Conservation (phyloP, 2,113 vertebrate genomes). For the Panthera uncia region DNA sequence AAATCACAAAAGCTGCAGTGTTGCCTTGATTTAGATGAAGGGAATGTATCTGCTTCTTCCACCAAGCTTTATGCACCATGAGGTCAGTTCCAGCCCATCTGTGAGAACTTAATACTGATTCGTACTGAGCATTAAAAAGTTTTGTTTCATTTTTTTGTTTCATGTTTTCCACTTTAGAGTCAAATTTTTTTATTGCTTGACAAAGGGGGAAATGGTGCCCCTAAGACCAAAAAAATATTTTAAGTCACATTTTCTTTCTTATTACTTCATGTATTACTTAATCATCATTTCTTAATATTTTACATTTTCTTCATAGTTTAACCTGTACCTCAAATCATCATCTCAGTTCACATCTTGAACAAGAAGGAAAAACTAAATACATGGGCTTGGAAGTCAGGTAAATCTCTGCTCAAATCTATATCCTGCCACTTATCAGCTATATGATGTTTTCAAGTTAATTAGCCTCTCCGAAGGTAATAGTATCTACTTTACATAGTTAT, state of each 20-base stretch:
- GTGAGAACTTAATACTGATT: neutral
- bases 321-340: neutral
- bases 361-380: constrained; percentile 34
- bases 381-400: neutral
- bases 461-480: neutral
- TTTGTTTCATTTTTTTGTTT: neutral
- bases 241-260: neutral
- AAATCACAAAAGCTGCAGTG: neutral
- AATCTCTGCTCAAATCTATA: constrained; percentile 3
- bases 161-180: neutral
- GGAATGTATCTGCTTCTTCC: neutral
- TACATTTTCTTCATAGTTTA: neutral
- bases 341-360: neutral
- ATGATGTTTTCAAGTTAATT: neutral
- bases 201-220: neutral
- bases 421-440: neutral
- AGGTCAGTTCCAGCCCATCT: neutral
- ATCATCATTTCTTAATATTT: neutral
- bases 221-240: neutral
- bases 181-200: neutral
- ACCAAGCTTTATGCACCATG: neutral
- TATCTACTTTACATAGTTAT: neutral
- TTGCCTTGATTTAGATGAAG: constrained; percentile 1
- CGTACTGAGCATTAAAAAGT: neutral
- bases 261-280: neutral